Base-by-base conservation (phyloP, 2,888 invertebrate species). In the Encarsia formosa region DNA sequence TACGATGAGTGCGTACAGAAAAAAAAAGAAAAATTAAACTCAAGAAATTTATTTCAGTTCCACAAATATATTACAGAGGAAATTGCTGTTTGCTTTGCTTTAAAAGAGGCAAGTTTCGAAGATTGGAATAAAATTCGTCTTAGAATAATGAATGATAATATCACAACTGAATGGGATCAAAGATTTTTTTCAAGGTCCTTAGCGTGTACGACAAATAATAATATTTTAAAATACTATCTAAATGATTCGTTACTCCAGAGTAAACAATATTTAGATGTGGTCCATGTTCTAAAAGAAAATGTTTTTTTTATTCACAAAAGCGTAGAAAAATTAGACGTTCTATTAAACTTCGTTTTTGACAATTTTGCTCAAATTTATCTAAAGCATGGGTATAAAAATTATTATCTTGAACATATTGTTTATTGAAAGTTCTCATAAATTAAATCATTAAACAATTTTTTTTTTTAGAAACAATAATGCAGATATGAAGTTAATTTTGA, bases 121-220 rank as follows among this genome's bases (percentile, higher is more conserved):
- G 74, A 73, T 41, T 81, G 80, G 81, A 62, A 76, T 5, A 75
- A 79, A 71, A 74, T 84, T 9, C 83, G 81, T 76, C 52, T 76
- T 0, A 74, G 74, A 51, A 83, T 84, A 61, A 63, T 75, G 42
- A 61, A 59, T 0, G 78, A 79, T 1, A 73, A 76, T 0, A n/a
- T n/a, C n/a, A 79, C 82, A 50, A 80, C 84, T 8, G 80, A 82
- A 54, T 71, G 77, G 1, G 76, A 78, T n/a, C 70, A 35, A 19
- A 22, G 2, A 3, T 0, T 24, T 11, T 32, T 88, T 0, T 75
- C 87, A 37, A 75, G 75, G 1, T 78, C 84, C 0, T 67, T 91
- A 41, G 84, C 85, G 6, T 89, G 89, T 62, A 78, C 84, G 2
- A 74, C 77, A 16, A 76, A 83, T 41, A 63, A 69, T 0, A 76